phyloP scores from a whole-genome alignment of 2,113 vertebrate species.

The Sapayoa aenigma region DNA sequence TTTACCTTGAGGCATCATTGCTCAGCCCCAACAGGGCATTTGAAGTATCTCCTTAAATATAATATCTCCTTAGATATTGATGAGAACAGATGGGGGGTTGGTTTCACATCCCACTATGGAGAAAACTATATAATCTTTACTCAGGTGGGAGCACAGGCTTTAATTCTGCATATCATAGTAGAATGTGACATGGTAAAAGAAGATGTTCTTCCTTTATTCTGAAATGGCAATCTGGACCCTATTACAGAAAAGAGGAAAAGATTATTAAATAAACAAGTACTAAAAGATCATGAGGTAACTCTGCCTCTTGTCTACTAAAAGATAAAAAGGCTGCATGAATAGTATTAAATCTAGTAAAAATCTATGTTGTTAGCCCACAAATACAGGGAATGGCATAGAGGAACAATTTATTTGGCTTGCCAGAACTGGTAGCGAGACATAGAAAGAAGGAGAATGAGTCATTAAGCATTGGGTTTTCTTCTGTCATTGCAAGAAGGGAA shows the following conservation, averaged over 20 bases:
- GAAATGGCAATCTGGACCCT: background rate
- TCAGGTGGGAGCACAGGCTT: background rate
- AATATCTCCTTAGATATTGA: background rate
- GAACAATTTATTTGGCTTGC: conserved; percentile 2
- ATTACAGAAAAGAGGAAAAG: background rate
- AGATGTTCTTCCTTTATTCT: background rate
- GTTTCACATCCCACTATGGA: background rate
- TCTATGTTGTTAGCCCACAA: background rate
- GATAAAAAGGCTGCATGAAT: background rate
- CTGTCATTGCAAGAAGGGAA: conserved; percentile 19
- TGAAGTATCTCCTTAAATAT: background rate
- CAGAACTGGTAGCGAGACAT: background rate
- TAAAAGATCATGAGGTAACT: background rate
- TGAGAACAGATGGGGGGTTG: background rate
- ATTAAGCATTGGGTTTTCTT: conserved; percentile 6
- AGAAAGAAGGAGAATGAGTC: background rate
- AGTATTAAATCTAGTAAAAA: background rate
- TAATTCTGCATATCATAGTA: background rate
- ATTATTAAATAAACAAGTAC: background rate
- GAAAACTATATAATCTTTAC: background rate
- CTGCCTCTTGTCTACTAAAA: background rate
- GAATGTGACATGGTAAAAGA: background rate
- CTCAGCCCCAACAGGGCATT: background rate
- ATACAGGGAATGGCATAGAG: background rate
- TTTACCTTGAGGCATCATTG: background rate